phyloP scores from a whole-genome alignment of 64 coral and sea anemone species.

The Porites lutea region DNA sequence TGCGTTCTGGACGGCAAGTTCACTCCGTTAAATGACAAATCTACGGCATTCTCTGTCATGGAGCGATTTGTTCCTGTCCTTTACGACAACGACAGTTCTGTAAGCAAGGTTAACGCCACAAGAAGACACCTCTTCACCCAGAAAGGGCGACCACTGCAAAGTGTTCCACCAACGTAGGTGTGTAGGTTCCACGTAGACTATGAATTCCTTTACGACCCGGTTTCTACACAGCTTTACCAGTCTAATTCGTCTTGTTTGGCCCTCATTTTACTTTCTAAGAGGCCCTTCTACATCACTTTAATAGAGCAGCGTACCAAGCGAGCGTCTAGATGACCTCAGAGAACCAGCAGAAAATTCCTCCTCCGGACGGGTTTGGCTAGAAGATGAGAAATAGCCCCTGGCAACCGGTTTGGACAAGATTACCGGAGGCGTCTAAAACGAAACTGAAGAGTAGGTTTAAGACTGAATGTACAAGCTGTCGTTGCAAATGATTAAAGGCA shows the following conservation, averaged over 20 bases:
- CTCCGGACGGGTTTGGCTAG: conserved; percentile 27
- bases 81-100: neutral
- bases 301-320: conserved; percentile 46
- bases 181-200: too few relatives aligned
- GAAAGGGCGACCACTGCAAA: neutral
- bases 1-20: neutral
- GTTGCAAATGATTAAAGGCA: conserved; percentile 36
- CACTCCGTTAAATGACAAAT: neutral
- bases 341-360: neutral
- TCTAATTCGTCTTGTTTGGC: too few relatives aligned
- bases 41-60: neutral
- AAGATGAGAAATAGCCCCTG: neutral
- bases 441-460: conserved; percentile 44
- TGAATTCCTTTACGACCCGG: too few relatives aligned
- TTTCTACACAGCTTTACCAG: too few relatives aligned
- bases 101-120: too few relatives aligned
- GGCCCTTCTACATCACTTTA: neutral
- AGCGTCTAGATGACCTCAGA: conserved; percentile 13
- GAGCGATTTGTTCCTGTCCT: neutral
- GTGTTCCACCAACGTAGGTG: neutral
- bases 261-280: neutral
- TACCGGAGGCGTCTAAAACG: conserved; percentile 54
- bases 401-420: conserved; percentile 22
- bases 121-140: neutral
- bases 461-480: neutral